Percentiles rank a stretch among this genome's conserved stretches.
These are phyloP conservation scores for Meleagris gallopavo DNA, from an alignment of 2,113 vertebrate species.

Conservation along the genomic window DNA sequence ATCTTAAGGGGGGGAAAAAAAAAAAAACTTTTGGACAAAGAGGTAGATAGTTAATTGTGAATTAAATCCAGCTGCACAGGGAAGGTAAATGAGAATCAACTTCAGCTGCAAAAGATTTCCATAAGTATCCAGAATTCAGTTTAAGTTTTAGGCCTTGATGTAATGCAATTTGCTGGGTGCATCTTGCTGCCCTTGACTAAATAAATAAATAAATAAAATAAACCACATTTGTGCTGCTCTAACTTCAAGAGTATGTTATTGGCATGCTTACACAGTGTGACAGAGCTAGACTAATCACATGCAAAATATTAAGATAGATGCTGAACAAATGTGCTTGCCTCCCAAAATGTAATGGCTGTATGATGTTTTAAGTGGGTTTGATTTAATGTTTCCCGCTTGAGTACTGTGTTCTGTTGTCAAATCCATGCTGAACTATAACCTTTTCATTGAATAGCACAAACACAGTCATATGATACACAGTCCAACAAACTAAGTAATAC, in stretches of 20 bases:
- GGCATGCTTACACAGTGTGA: constrained; percentile 7
- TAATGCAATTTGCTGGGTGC: neutral
- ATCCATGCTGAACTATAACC: neutral
- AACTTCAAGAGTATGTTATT: constrained; percentile 19
- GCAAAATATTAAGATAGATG: constrained; percentile 33
- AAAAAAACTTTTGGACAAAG: neutral
- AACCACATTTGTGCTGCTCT: constrained; percentile 9
- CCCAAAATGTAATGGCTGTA: neutral
- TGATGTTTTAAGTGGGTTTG: constrained; percentile 15
- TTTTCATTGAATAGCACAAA: neutral
- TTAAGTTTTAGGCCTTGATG: neutral
- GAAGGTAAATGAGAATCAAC: constrained; percentile 3
- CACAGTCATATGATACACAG: neutral
- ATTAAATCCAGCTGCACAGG: neutral
- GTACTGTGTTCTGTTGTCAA: neutral
- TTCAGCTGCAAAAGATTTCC: constrained; percentile 26
- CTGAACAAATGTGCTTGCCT: constrained; percentile 43
- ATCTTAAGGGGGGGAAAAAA: neutral
- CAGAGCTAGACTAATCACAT: constrained; percentile 45
- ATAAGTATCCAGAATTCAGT: neutral
- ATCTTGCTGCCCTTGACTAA: neutral
- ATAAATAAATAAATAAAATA: neutral
- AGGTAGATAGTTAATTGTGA: neutral
- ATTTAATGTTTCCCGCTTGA: constrained; percentile 43
- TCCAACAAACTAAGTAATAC: neutral